phyloP scores from a whole-genome alignment of 2,888 invertebrate genomes.

The Dorcus hopei region DNA sequence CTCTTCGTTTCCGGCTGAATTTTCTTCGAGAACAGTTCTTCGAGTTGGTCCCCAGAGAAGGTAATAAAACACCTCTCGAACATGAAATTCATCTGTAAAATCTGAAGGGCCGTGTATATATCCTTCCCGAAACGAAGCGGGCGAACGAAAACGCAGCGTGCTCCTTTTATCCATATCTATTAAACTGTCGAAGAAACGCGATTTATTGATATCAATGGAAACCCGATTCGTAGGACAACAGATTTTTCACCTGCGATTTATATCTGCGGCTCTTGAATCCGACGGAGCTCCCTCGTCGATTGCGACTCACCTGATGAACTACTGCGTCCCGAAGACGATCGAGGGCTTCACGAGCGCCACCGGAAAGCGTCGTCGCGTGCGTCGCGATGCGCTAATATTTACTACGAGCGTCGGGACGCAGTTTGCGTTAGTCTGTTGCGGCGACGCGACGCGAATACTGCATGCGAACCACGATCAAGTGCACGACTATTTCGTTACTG shows the following conservation, averaged over 20 bases:
- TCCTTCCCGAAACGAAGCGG: not conserved
- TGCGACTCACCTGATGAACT: constrained; percentile 38
- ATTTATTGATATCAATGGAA: constrained; percentile 46
- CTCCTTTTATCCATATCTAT: constrained; percentile 22
- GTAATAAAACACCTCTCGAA: no score
- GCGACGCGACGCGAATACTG: constrained; percentile 20
- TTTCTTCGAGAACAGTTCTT: no score
- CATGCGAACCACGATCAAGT: not conserved
- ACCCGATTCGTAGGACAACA: constrained; percentile 44
- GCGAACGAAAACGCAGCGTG: not conserved
- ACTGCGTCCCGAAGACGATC: constrained; percentile 22
- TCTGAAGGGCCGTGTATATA: not conserved
- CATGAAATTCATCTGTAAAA: no score
- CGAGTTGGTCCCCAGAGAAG: no score
- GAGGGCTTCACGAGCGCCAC: constrained; percentile 16
- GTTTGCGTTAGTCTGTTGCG: constrained; percentile 45
- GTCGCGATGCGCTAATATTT: constrained; percentile 42
- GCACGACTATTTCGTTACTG: no score
- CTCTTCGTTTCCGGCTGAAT: no score
- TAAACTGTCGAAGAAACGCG: constrained; percentile 26
- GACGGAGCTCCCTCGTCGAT: constrained; percentile 39
- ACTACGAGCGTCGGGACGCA: constrained; percentile 39
- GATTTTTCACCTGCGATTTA: constrained; percentile 44
- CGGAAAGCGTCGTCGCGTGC: constrained; percentile 31
- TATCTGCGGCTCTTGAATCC: constrained; percentile 35